These are phyloP conservation scores for Lasius fuliginosus DNA, from an alignment of 2,888 invertebrate species.

Conservation along the genomic window DNA sequence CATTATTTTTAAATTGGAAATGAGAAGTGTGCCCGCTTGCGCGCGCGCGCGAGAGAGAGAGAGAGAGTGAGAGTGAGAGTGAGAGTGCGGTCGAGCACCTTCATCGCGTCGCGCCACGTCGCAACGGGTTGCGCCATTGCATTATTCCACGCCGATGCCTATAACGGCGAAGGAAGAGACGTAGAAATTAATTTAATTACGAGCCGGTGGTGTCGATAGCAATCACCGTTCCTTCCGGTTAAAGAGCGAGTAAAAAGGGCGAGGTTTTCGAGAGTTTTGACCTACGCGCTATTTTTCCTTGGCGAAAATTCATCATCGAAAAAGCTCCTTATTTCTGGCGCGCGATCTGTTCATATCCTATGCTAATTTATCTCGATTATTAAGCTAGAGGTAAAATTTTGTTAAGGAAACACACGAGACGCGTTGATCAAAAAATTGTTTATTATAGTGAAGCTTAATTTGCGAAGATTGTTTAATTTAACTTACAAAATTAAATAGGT, in stretches of 20 bases:
- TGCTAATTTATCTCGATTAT: background rate
- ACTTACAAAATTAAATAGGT: background rate
- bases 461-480: background rate
- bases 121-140: constrained; percentile 54
- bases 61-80: background rate
- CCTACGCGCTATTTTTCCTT: constrained; percentile 2
- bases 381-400: background rate
- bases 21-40: constrained; percentile 75
- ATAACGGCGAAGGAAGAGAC: constrained; percentile 64
- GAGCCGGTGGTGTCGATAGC: constrained; percentile 66
- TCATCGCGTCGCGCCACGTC: constrained; percentile 29
- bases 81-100: constrained; percentile 69
- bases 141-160: constrained; percentile 73
- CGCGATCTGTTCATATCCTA: background rate
- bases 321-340: background rate
- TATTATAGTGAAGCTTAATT: background rate
- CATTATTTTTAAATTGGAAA: constrained; percentile 82
- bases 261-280: constrained; percentile 14
- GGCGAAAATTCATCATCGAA: background rate
- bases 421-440: background rate
- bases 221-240: constrained; percentile 59
- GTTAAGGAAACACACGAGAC: background rate
- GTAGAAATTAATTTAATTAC: constrained; percentile 75
- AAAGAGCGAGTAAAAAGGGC: constrained; percentile 36
- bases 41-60: background rate